phyloP scores from a whole-genome alignment of 2,888 invertebrate species.

The Melanotus villosus region DNA sequence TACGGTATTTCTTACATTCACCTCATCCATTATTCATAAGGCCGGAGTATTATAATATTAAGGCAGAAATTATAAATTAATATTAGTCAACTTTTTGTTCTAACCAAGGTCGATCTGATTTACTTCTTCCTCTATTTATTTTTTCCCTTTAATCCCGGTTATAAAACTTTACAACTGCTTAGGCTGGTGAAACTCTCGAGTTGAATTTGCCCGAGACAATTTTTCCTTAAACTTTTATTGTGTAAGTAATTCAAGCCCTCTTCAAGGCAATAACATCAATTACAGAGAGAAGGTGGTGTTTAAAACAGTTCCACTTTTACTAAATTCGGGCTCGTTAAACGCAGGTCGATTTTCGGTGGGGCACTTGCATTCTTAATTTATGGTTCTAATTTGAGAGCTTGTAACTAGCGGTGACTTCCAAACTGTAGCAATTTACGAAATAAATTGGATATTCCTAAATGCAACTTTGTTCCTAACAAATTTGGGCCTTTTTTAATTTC shows the following conservation, averaged over 20 bases:
- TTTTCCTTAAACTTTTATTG: not conserved
- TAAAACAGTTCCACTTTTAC: constrained; percentile 23
- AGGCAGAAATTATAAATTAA: constrained; percentile 22
- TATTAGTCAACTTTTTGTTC: constrained; percentile 7
- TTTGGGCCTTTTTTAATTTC: constrained; percentile 23
- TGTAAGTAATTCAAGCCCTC: constrained; percentile 17
- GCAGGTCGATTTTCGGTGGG: constrained; percentile 36
- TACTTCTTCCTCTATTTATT: not conserved
- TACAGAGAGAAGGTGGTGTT: not conserved
- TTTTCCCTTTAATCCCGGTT: no score
- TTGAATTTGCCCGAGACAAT: not conserved
- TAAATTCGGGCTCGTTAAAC: constrained; percentile 19
- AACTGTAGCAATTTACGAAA: constrained; percentile 45
- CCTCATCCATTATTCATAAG: constrained; percentile 31
- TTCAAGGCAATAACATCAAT: constrained; percentile 22
- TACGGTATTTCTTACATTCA: constrained; percentile 29
- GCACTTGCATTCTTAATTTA: constrained; percentile 43
- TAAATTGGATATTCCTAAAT: constrained; percentile 38
- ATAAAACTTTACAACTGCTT: no score
- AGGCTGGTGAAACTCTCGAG: no score
- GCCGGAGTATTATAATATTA: constrained; percentile 20
- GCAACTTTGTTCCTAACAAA: constrained; percentile 26
- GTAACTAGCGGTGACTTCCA: constrained; percentile 41
- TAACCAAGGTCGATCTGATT: not conserved
- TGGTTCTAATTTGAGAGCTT: constrained; percentile 44